Base-by-base conservation (phyloP, 35 echinoderm and acorn worm genomes). In the Chiridota heheva region DNA sequence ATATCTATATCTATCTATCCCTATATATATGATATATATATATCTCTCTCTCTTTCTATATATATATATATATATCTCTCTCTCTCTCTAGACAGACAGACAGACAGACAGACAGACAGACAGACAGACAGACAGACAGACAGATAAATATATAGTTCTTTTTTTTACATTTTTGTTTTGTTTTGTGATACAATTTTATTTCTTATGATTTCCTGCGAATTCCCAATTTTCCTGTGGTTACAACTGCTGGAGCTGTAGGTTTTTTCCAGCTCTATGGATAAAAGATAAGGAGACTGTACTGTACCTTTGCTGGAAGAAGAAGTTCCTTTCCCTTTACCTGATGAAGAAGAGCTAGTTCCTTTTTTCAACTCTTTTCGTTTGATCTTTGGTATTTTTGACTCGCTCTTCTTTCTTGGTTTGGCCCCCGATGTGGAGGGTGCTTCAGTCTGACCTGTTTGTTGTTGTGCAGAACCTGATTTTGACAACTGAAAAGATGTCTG, bases 261-360 rank as follows among this genome's bases (percentile, higher is more conserved):
- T n/a, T n/a, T n/a, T n/a, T n/a, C n/a, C n/a, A n/a, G n/a, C n/a
- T n/a, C n/a, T n/a, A n/a, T n/a, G n/a, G n/a, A n/a, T n/a, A n/a
- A n/a, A n/a, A n/a, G n/a, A n/a, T n/a, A n/a, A n/a, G n/a, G n/a
- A n/a, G n/a, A n/a, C n/a, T n/a, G n/a, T n/a, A n/a, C n/a, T n/a
- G n/a, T n/a, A 46, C 73, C 45, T 44, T 77, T 58, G 20, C 61
- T 36, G 69, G 85, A 81, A 34, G 57, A 81, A 64, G 75, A 60
- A 47, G 73, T 66, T 7, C 64, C 85, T 42, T 87, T 87, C n/a
- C 67, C 84, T 48, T 93, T 93, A 47, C 77, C 90, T 93, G 42
- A 15, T 32, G 20, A 72, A 22, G 25, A 42, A 44, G 15, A 77
- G 81, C 30, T 37, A 18, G 29, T 37, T 62, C 0, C 36, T 32